Conservation (phyloP, 2,113 vertebrate species). For the Albula goreensis region DNA sequence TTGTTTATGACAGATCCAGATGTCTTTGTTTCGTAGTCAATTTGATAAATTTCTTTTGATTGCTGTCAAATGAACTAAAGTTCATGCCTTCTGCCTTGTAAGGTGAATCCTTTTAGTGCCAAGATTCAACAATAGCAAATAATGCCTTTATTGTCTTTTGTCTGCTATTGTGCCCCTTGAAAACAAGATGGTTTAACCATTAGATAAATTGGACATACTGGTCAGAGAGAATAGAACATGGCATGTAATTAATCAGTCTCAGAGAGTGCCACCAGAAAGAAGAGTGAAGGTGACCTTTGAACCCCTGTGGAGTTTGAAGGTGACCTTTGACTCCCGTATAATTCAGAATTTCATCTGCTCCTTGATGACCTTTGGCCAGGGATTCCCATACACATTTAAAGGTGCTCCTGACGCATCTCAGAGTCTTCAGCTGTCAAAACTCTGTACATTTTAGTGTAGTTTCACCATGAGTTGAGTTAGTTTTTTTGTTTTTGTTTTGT, state of each 20-base stretch:
- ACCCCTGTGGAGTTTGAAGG: background rate
- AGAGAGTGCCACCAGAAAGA: slow-evolving; percentile 17
- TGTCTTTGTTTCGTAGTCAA: background rate
- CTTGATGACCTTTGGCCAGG: background rate
- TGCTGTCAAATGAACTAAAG: background rate
- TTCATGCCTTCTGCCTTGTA: slow-evolving; percentile 8
- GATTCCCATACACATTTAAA: background rate
- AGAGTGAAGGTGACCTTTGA: too few relatives aligned
- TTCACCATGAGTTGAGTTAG: slow-evolving; percentile 42
- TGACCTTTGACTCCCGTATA: slow-evolving; percentile 1
- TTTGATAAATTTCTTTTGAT: background rate
- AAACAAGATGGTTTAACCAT: background rate
- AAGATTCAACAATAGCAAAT: slow-evolving; percentile 6
- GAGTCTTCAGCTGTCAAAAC: slow-evolving; percentile 2
- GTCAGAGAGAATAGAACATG: background rate
- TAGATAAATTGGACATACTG: background rate
- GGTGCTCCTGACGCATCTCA: background rate
- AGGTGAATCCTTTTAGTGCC: slow-evolving; percentile 20
- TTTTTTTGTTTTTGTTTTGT: slow-evolving; percentile 33
- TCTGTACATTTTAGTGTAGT: background rate
- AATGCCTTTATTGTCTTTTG: background rate
- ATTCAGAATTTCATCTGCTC: background rate
- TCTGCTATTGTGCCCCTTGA: background rate
- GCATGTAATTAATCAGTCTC: background rate
- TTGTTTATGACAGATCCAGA: background rate